phyloP scores from a whole-genome alignment of 2,888 invertebrate genomes.

The Monochamus alternatus region DNA sequence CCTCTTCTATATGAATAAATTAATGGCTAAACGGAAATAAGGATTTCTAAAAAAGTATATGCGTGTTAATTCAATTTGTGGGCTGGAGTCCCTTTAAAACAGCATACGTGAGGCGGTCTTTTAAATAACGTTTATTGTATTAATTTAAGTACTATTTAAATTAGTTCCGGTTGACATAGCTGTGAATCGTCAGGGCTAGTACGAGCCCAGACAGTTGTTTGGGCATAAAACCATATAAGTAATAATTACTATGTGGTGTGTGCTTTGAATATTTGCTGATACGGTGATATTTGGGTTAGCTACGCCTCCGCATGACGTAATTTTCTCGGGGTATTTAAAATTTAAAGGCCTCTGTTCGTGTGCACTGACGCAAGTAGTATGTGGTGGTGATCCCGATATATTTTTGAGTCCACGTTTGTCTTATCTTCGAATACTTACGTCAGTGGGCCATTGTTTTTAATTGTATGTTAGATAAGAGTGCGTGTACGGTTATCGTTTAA shows the following conservation, averaged over 20 bases:
- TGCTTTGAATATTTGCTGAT: conserved; percentile 46
- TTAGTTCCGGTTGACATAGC: conserved; percentile 43
- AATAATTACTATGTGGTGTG: conserved; percentile 26
- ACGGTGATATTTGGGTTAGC: conserved; percentile 51
- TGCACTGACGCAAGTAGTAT: conserved; percentile 15
- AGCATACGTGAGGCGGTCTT: conserved; percentile 26
- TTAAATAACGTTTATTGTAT: conserved; percentile 44
- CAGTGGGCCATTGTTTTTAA: conserved; percentile 18
- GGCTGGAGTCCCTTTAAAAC: conserved; percentile 36
- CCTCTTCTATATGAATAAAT: conserved; percentile 32
- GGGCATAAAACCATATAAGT: conserved; percentile 19
- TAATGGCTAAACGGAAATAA: conserved; percentile 27
- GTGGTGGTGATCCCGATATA: conserved; percentile 21
- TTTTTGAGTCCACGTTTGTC: neutral
- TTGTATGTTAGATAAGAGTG: conserved; percentile 5
- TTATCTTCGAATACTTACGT: conserved; percentile 24
- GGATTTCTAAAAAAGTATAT: conserved; percentile 34
- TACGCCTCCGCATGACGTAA: conserved; percentile 48
- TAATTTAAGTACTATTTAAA: conserved; percentile 41
- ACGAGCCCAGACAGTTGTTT: conserved; percentile 9
- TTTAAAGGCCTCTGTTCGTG: conserved; percentile 41
- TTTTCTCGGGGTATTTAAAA: conserved; percentile 47
- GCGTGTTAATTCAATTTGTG: conserved; percentile 38
- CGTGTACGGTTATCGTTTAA: neutral
- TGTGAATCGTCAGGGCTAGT: conserved; percentile 25